Conservation (phyloP, 2,113 vertebrate species). For the Heterotilapia buettikoferi region DNA sequence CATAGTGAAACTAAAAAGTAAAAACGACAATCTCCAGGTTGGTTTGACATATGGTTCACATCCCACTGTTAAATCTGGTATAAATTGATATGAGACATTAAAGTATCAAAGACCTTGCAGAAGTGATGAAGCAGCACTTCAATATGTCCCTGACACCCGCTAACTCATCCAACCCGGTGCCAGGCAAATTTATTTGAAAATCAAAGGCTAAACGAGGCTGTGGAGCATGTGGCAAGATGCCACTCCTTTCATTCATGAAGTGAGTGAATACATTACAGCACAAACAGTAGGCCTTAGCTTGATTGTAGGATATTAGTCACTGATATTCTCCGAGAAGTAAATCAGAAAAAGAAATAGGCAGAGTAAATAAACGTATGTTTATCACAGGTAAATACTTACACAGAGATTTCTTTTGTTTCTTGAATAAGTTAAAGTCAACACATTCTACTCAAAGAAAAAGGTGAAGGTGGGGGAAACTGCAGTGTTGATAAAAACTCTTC, state of each 20-base stretch:
- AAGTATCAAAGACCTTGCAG: conserved; percentile 12
- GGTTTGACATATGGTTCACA: not conserved
- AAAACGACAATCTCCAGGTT: not conserved
- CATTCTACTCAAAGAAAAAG: not conserved
- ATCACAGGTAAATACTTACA: not conserved
- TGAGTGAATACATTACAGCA: not conserved
- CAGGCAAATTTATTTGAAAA: conserved; percentile 16
- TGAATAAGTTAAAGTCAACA: not conserved
- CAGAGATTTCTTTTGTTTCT: not conserved
- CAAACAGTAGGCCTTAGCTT: not conserved
- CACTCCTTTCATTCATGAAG: not conserved
- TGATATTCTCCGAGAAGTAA: not conserved
- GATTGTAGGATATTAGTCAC: not conserved
- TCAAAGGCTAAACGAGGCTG: not conserved
- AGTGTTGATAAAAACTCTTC: not conserved
- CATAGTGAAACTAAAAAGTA: not conserved
- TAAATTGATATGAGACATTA: conserved; percentile 2
- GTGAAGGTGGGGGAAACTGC: not conserved
- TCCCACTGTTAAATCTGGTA: not conserved
- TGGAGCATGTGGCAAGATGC: not conserved
- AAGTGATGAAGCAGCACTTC: conserved; percentile 28
- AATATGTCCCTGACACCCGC: conserved; percentile 4
- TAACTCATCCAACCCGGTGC: not conserved
- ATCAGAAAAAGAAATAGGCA: not conserved
- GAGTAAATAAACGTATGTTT: not conserved